Conservation (phyloP, 2,888 invertebrate species). For the Neelides folsomi region DNA sequence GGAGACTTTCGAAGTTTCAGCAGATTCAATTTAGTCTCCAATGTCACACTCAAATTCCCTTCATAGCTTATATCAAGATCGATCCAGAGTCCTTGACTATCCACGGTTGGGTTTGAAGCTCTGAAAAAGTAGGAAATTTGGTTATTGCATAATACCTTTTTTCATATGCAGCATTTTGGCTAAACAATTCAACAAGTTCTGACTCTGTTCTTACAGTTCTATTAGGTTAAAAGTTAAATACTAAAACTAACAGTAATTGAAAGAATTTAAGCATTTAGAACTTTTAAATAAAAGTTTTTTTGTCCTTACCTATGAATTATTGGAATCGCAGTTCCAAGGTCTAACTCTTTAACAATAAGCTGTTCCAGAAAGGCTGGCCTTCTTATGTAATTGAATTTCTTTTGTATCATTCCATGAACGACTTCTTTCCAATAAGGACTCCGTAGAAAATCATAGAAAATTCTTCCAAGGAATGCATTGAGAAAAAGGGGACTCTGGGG, state of each 20-base stretch:
- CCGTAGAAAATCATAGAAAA: conserved; percentile 69
- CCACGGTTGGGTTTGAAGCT: conserved; percentile 52
- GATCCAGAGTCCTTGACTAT: conserved; percentile 76
- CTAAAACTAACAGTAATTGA: background rate
- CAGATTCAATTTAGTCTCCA: conserved; percentile 77
- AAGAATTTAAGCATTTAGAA: background rate
- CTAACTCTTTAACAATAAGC: conserved; percentile 59
- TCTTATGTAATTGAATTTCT: conserved; percentile 72
- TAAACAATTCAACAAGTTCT: no score
- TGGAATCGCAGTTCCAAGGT: conserved; percentile 56
- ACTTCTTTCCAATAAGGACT: conserved; percentile 54
- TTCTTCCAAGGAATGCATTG: conserved; percentile 61
- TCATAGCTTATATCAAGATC: conserved; percentile 69
- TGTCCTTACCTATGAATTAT: conserved; percentile 43
- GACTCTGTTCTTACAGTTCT: no score
- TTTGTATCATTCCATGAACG: conserved; percentile 65
- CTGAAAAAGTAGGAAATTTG: conserved; percentile 33
- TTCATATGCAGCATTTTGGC: background rate
- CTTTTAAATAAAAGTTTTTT: no score
- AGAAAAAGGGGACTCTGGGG: conserved; percentile 52
- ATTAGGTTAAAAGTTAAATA: no score
- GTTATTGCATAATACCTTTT: background rate
- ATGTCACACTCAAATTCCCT: conserved; percentile 62
- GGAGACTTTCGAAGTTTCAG: conserved; percentile 48
- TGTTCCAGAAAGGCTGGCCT: conserved; percentile 81